These are phyloP conservation scores for Halesus radiatus DNA, from an alignment of 1,140 invertebrate genomes.

Conservation along the genomic window DNA sequence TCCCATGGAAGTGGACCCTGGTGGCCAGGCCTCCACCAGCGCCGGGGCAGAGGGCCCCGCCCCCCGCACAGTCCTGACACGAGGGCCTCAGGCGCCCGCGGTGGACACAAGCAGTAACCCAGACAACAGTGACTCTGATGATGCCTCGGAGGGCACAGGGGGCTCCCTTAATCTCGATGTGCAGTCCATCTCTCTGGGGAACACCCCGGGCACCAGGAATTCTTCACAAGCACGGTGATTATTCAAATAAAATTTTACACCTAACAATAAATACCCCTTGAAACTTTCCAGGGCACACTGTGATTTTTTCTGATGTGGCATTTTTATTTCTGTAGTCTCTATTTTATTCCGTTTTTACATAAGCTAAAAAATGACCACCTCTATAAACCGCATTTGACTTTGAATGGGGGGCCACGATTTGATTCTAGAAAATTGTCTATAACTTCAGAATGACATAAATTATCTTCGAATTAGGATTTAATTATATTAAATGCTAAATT, in stretches of 20 bases:
- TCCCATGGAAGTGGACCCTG: constrained; percentile 74
- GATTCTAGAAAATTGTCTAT: too few relatives aligned
- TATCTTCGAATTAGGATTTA: too few relatives aligned
- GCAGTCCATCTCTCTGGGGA: constrained; percentile 30
- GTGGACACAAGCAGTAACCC: constrained; percentile 1
- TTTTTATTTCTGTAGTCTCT: background rate
- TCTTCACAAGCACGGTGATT: constrained; percentile 5
- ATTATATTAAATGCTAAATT: too few relatives aligned
- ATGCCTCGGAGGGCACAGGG: constrained; percentile 23
- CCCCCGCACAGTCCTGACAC: background rate
- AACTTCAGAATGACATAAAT: too few relatives aligned
- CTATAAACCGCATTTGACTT: background rate
- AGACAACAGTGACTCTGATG: constrained; percentile 16
- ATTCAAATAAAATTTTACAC: too few relatives aligned
- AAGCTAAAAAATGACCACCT: background rate
- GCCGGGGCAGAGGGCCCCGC: background rate
- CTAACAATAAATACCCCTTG: too few relatives aligned
- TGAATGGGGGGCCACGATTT: too few relatives aligned
- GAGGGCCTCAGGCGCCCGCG: background rate
- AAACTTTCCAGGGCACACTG: too few relatives aligned
- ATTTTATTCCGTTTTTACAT: background rate
- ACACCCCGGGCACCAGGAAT: background rate
- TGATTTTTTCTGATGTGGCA: too few relatives aligned
- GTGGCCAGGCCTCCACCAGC: constrained; percentile 56
- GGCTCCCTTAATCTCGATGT: constrained; percentile 21